These are phyloP conservation scores for Drosophila cardini DNA, from an alignment of 1,140 invertebrate genomes.

Conservation along the genomic window DNA sequence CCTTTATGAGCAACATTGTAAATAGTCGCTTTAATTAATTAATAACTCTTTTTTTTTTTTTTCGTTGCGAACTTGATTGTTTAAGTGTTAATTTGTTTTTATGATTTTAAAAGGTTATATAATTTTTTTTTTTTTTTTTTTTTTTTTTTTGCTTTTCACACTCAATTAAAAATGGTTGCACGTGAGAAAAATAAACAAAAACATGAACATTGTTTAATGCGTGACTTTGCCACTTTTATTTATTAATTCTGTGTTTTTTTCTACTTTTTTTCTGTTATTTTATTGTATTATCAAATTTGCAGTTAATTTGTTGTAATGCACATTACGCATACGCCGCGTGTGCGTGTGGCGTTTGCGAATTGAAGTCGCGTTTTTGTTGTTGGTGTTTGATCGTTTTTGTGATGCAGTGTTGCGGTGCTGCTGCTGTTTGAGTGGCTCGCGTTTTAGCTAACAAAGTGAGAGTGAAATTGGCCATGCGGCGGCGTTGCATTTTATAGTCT, in stretches of 20 bases:
- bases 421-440: conserved; percentile 39
- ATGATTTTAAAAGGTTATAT: conserved; percentile 8
- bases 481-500: conserved; percentile 65
- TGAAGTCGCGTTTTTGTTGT: background rate
- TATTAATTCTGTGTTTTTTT: too few species aligned
- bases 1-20: conserved; percentile 65
- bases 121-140: background rate
- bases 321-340: conserved; percentile 49
- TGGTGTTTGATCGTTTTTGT: too few species aligned
- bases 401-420: background rate
- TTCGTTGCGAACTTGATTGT: conserved; percentile 1
- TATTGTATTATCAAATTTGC: conserved; percentile 4
- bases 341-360: conserved; percentile 1
- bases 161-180: conserved; percentile 25
- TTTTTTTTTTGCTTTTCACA: conserved; percentile 23
- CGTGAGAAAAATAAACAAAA: conserved; percentile 21
- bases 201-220: conserved; percentile 21
- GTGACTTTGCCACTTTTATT: background rate
- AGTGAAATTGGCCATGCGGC: conserved; percentile 69
- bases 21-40: conserved; percentile 38
- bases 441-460: conserved; percentile 76
- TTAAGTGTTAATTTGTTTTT: conserved; percentile 9
- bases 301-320: conserved; percentile 6
- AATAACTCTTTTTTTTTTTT: conserved; percentile 18
- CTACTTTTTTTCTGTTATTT: background rate